phyloP scores from a whole-genome alignment of 2,113 vertebrate species.

The Anseranas semipalmata region DNA sequence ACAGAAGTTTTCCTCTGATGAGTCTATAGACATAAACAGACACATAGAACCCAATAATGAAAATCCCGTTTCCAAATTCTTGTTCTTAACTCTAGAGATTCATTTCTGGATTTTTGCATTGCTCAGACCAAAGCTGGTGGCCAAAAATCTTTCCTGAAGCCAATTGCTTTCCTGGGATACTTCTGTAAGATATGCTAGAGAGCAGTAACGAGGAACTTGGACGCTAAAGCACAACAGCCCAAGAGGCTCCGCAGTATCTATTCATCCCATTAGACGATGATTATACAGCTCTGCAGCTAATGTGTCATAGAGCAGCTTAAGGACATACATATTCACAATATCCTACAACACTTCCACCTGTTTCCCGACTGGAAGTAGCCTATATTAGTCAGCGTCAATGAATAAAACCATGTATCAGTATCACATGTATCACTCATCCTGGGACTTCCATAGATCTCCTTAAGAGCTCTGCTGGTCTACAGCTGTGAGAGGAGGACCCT shows the following conservation, averaged over 20 bases:
- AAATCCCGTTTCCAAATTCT: background rate
- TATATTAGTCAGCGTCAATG: background rate
- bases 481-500: background rate
- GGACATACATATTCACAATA: background rate
- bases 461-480: background rate
- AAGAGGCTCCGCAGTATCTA: background rate
- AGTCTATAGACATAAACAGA: background rate
- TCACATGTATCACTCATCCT: background rate
- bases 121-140: background rate
- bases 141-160: background rate
- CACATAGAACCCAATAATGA: background rate
- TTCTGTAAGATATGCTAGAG: background rate
- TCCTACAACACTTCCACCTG: background rate
- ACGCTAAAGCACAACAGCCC: background rate
- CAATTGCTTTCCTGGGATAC: background rate
- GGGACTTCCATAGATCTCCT: background rate
- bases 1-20: background rate
- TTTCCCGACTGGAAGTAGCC: background rate
- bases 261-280: background rate
- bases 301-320: background rate
- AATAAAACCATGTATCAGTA: background rate
- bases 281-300: background rate
- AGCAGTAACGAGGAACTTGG: background rate
- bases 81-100: background rate
- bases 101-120: background rate